Evolutionary conservation across 1,140 invertebrate species (phyloP).

Genomic region (Drosophila sp.): DNA sequence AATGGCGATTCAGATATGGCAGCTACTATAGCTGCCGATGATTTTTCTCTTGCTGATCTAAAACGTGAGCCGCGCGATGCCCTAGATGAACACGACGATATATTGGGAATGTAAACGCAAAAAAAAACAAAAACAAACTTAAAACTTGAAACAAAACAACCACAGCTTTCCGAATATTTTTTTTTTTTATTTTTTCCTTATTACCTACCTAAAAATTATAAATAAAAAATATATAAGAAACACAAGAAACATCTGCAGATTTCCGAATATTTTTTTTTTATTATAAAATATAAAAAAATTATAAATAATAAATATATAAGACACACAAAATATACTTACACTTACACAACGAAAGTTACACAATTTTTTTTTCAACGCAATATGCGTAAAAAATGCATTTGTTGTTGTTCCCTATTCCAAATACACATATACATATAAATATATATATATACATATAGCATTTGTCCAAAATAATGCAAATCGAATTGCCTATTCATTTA

Average conservation of each 20-base stretch:
- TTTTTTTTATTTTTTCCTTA: not conserved
- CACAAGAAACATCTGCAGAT: too few relatives aligned
- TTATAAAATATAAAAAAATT: too few relatives aligned
- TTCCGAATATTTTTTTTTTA: too few relatives aligned
- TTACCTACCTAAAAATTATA: too few relatives aligned
- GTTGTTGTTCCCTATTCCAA: not conserved
- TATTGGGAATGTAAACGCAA: not conserved
- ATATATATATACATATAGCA: not conserved
- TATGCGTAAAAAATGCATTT: too few relatives aligned
- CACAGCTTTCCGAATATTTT: not conserved
- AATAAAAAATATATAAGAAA: too few relatives aligned
- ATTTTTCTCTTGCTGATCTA: not conserved
- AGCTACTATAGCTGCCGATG: slow-evolving; percentile 3
- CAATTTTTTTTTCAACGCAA: too few relatives aligned
- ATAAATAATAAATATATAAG: too few relatives aligned
- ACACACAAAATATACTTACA: too few relatives aligned
- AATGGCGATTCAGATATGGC: not conserved
- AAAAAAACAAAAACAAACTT: not conserved
- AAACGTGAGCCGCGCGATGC: not conserved
- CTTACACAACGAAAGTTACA: too few relatives aligned
- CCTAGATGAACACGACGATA: slow-evolving; percentile 1
- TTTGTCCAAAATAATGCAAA: not conserved
- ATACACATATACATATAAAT: not conserved
- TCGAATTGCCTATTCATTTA: not conserved
- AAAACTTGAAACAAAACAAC: not conserved